Evolutionary conservation across 2,797 vertebrate genomes (phyloP).

Genomic region (Carcharodon carcharias): DNA sequence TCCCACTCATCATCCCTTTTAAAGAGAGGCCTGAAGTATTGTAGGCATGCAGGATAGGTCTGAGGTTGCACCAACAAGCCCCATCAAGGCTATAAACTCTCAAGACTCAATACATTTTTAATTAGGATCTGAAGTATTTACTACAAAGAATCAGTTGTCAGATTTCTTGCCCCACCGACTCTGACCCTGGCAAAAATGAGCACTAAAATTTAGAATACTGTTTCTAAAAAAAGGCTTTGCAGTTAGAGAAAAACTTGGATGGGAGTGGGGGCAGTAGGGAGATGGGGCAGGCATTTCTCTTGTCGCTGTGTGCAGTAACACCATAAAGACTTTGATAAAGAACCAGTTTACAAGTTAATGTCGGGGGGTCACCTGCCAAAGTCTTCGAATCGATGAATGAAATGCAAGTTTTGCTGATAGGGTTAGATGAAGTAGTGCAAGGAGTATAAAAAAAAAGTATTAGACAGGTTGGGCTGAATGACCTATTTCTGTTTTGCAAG

Average conservation of each 20-base stretch:
- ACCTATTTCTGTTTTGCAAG: neutral
- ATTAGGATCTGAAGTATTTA: neutral
- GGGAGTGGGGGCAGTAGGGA: neutral
- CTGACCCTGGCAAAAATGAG: neutral
- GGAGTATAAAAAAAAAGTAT: neutral
- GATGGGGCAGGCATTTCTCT: neutral
- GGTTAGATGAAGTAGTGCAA: neutral
- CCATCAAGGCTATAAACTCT: neutral
- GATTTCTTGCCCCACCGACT: neutral
- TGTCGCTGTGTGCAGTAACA: neutral
- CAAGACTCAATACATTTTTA: neutral
- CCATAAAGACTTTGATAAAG: neutral
- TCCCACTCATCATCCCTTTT: neutral
- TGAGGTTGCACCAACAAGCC: neutral
- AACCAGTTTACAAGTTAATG: neutral
- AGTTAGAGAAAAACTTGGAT: neutral
- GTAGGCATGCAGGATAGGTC: neutral
- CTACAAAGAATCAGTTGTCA: neutral
- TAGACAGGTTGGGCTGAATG: neutral
- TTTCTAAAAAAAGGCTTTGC: neutral
- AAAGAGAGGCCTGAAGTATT: neutral
- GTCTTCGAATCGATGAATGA: neutral
- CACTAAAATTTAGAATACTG: neutral
- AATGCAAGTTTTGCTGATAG: neutral
- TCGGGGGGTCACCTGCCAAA: neutral